Base-by-base conservation (phyloP, 2,888 invertebrate genomes). In the Macaria liturata region DNA sequence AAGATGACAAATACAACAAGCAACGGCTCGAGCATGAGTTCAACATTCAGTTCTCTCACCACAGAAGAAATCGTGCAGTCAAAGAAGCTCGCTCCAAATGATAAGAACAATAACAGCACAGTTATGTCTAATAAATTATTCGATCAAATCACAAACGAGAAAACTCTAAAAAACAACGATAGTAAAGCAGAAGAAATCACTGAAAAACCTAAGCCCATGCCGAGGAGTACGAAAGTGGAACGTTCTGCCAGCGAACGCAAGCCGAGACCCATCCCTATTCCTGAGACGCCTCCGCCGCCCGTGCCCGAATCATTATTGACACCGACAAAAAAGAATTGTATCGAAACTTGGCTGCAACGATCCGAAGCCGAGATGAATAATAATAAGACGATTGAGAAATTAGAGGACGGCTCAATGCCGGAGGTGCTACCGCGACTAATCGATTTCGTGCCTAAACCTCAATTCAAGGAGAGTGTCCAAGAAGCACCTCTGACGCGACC, bases 401-500 rank as follows among this genome's bases (percentile, higher is more conserved):
- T 82, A 57, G 90, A 92, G 55, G 90, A 91, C 52, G 82, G 74
- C 61, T 63, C 80, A 59, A 68, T 80, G 49, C 86, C 91, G 9
- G 91, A 92, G 75, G 86, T 91, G 66, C 80, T 95, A 62, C 95
- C 95, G 9, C 93, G 95, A 49, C 84, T 95, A 4, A 95, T 96
- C 57, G 95, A 95, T 83, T 94, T 95, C 78, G 94, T 95, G 32
- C 95, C 95, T 7, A 95, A 95, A 76, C 89, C 92, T 49, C 88
- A 91, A 69, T 91, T 81, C 61, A 90, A 92, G 66, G 90, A 90
- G 61, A 78, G 67, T 57, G 69, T 64, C 20, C 80, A 69, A 57
- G 86, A 86, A 52, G 59, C 76, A 37, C 64, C 78, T n/a, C 57
- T 87, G 62, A 71, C 78, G 6, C 76, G 89, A 32, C 89, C 89